Base-by-base conservation (phyloP, 1,140 invertebrate species). In the Geopemphigus sp. region DNA sequence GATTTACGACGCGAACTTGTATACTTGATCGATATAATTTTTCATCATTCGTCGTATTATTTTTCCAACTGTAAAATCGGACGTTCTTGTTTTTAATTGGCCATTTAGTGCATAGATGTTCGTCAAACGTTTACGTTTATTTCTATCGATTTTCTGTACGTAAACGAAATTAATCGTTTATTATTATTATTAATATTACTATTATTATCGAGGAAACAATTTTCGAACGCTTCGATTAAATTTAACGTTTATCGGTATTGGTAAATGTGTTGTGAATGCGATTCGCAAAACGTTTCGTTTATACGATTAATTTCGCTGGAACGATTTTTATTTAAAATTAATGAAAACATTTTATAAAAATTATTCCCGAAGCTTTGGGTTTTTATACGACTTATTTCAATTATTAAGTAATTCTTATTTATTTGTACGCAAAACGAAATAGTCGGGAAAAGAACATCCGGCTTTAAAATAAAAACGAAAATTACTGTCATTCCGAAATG, bases 341-440 rank as follows among this genome's bases (percentile, higher is more conserved):
- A 53, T 15, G 50, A 53, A 53, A 11, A 53, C 15, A 2, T 53
- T 12, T 11, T 32, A 64, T 32, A 2, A 32, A 45, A 5, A 5
- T 45, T 29, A 19, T 63, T 64, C n/a, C 17, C 6, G 32, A 32
- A 64, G 10, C 29, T 39, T 32, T 64, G 0, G 17, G 5, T 64
- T 64, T 64, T 64, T 64, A 63, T n/a, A n/a, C n/a, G n/a, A n/a
- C n/a, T 12, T 64, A n/a, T n/a, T 39, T 64, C 19, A 53, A 8
- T 53, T 53, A 53, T 53, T 53, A 8, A 11, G 5, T 45, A 5
- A 45, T 45, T 45, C 39, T 45, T 45, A 45, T 5, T 11, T 5
- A 5, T 5, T 45, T 45, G 39, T 45, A 5, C 5, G 11, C 5
- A 45, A 45, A 45, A 45, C 39, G 39, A 45, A 45, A 45, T 45